Evolutionary conservation across 2,113 vertebrate species (phyloP).

Genomic region (Psammodynastes pulverulentus): DNA sequence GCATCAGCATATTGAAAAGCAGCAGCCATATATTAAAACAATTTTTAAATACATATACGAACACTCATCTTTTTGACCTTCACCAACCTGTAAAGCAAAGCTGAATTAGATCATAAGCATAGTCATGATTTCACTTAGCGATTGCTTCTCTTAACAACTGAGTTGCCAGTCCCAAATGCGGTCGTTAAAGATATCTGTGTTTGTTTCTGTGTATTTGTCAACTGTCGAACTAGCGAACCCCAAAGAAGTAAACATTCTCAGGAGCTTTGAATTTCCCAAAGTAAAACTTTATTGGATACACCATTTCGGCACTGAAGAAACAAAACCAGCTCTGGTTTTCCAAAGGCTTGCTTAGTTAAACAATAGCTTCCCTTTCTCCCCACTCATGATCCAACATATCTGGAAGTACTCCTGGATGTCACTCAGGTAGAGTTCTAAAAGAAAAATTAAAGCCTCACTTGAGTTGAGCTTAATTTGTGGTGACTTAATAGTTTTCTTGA

Average conservation of each 20-base stretch:
- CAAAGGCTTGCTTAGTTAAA: too few relatives aligned
- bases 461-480: not conserved
- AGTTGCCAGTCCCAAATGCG: not conserved
- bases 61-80: not conserved
- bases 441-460: not conserved
- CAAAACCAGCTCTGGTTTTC: too few relatives aligned
- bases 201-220: not conserved
- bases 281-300: too few relatives aligned
- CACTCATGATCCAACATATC: not conserved
- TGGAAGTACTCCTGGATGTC: not conserved
- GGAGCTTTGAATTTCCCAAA: too few relatives aligned
- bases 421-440: not conserved
- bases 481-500: not conserved
- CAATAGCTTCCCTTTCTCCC: too few relatives aligned
- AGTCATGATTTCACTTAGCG: not conserved
- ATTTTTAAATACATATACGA: not conserved
- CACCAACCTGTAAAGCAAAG: not conserved
- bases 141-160: not conserved
- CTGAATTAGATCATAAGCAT: not conserved
- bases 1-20: not conserved
- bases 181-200: not conserved
- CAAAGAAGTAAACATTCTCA: too few relatives aligned
- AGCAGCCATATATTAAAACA: not conserved
- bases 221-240: too few relatives aligned
- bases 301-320: too few relatives aligned